Evolutionary conservation across 2,797 vertebrate species (phyloP).

Genomic region (Enteromius thamalakanensis): DNA sequence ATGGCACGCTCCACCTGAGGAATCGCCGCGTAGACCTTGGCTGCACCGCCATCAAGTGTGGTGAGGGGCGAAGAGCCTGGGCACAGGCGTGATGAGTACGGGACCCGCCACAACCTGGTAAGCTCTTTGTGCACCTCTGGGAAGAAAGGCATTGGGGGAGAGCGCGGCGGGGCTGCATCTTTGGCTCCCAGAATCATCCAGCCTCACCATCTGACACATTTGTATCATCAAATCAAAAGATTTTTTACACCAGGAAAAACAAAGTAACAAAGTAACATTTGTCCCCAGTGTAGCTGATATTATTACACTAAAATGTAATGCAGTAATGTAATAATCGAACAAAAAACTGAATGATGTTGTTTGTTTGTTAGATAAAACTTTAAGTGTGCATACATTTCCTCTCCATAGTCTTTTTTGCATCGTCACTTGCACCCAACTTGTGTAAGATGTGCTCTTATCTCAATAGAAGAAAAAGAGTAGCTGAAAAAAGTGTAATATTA

Average conservation of each 20-base stretch:
- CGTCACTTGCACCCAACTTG: constrained; percentile 1
- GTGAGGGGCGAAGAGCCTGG: too few species aligned
- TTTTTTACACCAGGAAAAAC: not conserved
- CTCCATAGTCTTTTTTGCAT: not conserved
- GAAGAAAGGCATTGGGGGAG: too few species aligned
- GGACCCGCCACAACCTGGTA: too few species aligned
- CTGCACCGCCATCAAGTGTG: too few species aligned
- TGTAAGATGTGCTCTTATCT: constrained; percentile 3
- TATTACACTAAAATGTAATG: not conserved
- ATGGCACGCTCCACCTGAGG: too few species aligned
- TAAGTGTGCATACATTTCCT: not conserved
- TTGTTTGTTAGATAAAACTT: not conserved
- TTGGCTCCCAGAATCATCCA: too few species aligned
- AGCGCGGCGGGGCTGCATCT: too few species aligned
- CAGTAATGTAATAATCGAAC: not conserved
- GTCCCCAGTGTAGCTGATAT: not conserved
- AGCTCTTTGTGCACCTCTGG: too few species aligned
- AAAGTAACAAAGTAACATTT: not conserved
- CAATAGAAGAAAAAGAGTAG: constrained; percentile 27
- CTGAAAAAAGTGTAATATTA: constrained; percentile 58
- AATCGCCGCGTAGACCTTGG: too few species aligned
- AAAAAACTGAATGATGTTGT: not conserved
- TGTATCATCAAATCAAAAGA: not conserved
- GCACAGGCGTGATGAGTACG: too few species aligned
- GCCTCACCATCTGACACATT: not conserved